A percentile compares a stretch with the other conserved stretches of the same genome.
phyloP scores from a whole-genome alignment of 2,888 invertebrate genomes.

The Ectropis crepuscularia region DNA sequence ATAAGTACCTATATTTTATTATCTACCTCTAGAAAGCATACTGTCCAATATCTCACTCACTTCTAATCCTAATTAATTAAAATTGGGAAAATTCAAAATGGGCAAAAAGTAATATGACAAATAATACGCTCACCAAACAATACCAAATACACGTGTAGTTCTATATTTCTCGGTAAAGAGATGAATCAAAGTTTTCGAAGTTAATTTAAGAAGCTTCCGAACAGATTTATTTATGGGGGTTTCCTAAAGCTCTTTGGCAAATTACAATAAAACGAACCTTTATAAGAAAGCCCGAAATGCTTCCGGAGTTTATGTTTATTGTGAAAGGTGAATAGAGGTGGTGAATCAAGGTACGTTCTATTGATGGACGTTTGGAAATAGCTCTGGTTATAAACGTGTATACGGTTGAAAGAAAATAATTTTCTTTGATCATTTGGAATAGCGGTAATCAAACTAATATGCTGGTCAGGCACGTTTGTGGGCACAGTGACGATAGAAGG shows the following conservation, averaged over 20 bases:
- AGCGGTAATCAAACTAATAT: too few species aligned
- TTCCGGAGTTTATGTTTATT: constrained; percentile 12
- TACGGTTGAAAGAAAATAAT: not conserved
- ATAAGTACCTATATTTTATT: too few species aligned
- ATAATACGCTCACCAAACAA: not conserved
- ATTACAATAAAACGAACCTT: constrained; percentile 12
- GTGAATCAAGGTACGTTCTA: constrained; percentile 5
- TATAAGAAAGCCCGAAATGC: constrained; percentile 8
- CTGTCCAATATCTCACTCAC: too few species aligned
- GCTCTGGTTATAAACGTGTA: not conserved
- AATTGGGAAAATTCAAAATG: not conserved
- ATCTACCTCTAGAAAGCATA: too few species aligned
- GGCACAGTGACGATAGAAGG: too few species aligned
- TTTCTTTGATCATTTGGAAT: not conserved
- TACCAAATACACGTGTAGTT: not conserved
- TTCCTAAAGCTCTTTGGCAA: constrained; percentile 13
- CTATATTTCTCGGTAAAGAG: constrained; percentile 38
- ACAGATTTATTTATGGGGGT: constrained; percentile 19
- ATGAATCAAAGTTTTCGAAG: constrained; percentile 35
- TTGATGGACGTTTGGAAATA: constrained; percentile 5
- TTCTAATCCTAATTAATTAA: too few species aligned
- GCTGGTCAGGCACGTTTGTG: too few species aligned
- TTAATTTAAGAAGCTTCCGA: constrained; percentile 5
- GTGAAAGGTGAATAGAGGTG: constrained; percentile 12
- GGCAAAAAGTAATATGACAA: not conserved